Percentiles rank a stretch among this genome's conserved stretches.
These are phyloP conservation scores for Palythoa caribaeorum DNA, from an alignment of 92 coral and sea anemone species.

Conservation along the genomic window DNA sequence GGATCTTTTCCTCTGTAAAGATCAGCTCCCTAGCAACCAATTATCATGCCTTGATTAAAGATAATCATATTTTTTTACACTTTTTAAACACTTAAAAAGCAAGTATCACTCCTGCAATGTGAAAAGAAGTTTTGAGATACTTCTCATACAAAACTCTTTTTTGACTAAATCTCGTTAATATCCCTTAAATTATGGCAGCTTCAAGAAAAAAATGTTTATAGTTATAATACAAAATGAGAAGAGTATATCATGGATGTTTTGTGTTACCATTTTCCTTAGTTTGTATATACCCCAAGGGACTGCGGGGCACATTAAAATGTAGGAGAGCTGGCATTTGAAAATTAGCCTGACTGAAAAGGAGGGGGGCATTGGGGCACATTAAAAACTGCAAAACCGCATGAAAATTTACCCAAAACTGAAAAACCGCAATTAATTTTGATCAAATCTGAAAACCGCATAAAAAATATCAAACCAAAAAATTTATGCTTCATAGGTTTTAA, in stretches of 20 bases:
- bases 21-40: conserved; percentile 79
- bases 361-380: too few species aligned
- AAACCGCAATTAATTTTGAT: too few species aligned
- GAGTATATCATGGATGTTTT: not conserved
- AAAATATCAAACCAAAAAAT: too few species aligned
- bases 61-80: not conserved
- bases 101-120: not conserved
- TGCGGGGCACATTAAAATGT: too few species aligned
- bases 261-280: not conserved
- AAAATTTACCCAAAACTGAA: too few species aligned
- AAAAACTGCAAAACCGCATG: too few species aligned
- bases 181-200: not conserved
- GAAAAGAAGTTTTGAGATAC: not conserved
- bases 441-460: too few species aligned
- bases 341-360: too few species aligned
- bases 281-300: not conserved
- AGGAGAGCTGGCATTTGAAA: too few species aligned
- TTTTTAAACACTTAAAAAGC: not conserved
- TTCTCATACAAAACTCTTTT: not conserved
- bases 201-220: too few species aligned
- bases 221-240: not conserved
- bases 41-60: not conserved
- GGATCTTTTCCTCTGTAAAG: conserved; percentile 88
- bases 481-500: too few species aligned
- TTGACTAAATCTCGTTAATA: not conserved